A percentile compares a stretch with the other conserved stretches of the same genome.
Conservation (phyloP, 2,888 invertebrate species). For the Drosophila monieri region DNA sequence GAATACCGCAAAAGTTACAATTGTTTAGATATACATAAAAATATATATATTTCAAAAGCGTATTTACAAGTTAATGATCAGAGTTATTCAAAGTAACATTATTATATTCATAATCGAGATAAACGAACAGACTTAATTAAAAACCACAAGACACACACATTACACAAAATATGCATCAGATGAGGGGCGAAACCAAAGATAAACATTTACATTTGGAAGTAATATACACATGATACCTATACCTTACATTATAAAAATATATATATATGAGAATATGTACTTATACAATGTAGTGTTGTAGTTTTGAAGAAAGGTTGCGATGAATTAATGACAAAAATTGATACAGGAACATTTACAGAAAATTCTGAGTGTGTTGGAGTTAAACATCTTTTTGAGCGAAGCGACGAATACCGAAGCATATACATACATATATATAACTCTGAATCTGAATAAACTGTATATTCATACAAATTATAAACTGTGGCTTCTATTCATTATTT, state of each 20-base stretch:
- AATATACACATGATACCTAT: slow-evolving; percentile 62
- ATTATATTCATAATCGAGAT: slow-evolving; percentile 50
- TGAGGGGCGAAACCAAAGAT: slow-evolving; percentile 59
- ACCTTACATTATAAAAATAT: slow-evolving; percentile 28
- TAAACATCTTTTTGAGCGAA: slow-evolving; percentile 57
- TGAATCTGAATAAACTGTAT: slow-evolving; percentile 71
- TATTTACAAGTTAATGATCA: slow-evolving; percentile 74
- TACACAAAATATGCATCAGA: slow-evolving; percentile 24
- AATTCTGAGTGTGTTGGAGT: slow-evolving; percentile 76
- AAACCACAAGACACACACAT: slow-evolving; percentile 30
- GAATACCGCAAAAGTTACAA: slow-evolving; percentile 46
- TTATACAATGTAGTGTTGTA: slow-evolving; percentile 69
- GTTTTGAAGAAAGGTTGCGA: slow-evolving; percentile 61
- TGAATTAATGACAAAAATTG: slow-evolving; percentile 72
- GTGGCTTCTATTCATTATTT: slow-evolving; percentile 29
- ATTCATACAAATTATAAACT: slow-evolving; percentile 65
- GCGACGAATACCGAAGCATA: slow-evolving; percentile 65
- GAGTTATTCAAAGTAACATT: slow-evolving; percentile 65
- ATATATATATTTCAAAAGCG: slow-evolving; percentile 50
- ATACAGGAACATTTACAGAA: slow-evolving; percentile 79
- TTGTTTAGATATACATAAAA: slow-evolving; percentile 62
- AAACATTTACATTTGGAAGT: slow-evolving; percentile 65
- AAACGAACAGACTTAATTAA: slow-evolving; percentile 47
- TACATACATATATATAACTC: slow-evolving; percentile 59
- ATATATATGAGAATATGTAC: slow-evolving; percentile 43